These are phyloP conservation scores for Nycticryphes semicollaris DNA, from an alignment of 2,113 vertebrate species.

Conservation along the genomic window DNA sequence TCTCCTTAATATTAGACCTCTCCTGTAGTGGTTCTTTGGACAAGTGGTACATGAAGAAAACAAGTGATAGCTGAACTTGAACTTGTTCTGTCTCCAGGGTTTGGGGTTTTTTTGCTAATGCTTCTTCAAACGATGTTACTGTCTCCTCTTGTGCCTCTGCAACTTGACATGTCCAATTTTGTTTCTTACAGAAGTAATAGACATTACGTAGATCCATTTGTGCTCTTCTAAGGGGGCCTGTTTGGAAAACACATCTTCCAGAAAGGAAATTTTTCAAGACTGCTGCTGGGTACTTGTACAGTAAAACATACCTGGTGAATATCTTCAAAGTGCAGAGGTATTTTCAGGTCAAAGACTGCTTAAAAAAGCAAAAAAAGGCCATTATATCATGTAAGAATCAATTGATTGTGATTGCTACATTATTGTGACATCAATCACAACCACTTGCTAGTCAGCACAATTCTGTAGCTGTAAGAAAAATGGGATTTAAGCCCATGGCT, in stretches of 20 bases:
- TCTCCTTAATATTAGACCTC: background rate
- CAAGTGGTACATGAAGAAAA: background rate
- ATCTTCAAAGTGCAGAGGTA: background rate
- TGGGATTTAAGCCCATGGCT: background rate
- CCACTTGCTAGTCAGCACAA: background rate
- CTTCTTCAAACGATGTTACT: background rate
- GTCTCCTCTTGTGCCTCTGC: background rate
- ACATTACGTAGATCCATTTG: background rate
- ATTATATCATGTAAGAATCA: background rate
- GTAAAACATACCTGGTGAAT: background rate
- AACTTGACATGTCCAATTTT: background rate
- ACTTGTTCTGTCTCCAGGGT: background rate
- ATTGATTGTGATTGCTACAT: background rate
- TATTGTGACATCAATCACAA: background rate
- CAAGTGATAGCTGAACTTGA: background rate
- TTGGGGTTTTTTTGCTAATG: background rate
- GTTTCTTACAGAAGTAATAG: background rate
- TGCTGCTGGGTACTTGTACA: background rate
- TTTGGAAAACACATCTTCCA: background rate
- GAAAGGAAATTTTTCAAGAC: background rate
- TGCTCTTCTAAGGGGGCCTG: background rate
- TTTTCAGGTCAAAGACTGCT: background rate
- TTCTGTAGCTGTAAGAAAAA: background rate
- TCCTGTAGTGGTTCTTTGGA: background rate
- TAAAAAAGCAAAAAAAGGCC: rapidly evolving